phyloP scores from a whole-genome alignment of 2,797 vertebrate genomes.

The Oreochromis mossambicus region DNA sequence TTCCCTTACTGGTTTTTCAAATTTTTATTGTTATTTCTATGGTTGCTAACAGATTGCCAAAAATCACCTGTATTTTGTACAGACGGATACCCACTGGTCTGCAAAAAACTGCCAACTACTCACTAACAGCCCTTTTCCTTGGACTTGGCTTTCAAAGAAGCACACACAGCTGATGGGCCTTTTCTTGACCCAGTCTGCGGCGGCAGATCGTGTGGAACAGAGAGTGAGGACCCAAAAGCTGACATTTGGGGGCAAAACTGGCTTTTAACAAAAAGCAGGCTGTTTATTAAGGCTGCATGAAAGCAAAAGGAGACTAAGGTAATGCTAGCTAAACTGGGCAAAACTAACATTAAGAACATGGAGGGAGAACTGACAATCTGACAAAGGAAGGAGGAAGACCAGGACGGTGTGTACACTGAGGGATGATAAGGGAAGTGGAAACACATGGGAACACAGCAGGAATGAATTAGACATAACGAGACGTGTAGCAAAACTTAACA shows the following conservation, averaged over 20 bases:
- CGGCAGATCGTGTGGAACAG: accelerated
- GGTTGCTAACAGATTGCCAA: neutral
- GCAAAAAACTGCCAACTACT: neutral
- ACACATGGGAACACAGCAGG: neutral
- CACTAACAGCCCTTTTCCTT: neutral
- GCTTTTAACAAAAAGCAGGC: neutral
- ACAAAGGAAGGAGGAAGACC: neutral
- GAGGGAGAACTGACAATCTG: neutral
- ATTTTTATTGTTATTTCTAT: neutral
- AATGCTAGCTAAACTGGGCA: neutral
- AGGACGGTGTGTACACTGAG: neutral
- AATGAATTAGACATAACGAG: neutral
- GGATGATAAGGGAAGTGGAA: neutral
- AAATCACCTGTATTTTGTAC: too few relatives aligned
- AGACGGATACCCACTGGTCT: too few relatives aligned
- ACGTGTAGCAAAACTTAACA: neutral
- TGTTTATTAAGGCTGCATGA: neutral
- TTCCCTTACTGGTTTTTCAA: neutral
- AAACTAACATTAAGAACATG: neutral
- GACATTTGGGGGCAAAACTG: neutral
- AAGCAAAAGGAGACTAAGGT: neutral
- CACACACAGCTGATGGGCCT: neutral
- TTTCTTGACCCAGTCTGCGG: neutral
- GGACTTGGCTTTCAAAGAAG: neutral
- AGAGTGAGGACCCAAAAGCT: neutral